Evolutionary conservation across 1,140 invertebrate genomes (phyloP).

Genomic region (Zaprionus inermis): DNA sequence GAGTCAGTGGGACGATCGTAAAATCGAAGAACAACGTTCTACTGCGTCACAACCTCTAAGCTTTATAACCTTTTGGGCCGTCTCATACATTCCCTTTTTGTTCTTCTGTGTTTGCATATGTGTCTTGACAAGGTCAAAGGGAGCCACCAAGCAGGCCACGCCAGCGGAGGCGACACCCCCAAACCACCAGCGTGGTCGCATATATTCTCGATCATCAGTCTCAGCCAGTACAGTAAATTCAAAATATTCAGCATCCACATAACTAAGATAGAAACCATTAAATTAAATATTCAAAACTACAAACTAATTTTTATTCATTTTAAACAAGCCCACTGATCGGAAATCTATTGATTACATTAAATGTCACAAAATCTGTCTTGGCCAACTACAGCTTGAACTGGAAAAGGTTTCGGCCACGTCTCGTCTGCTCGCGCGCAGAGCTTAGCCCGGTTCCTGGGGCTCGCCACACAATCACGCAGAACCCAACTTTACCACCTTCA

Average conservation of each 20-base stretch:
- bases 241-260: neutral
- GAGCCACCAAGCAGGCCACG: slow-evolving; percentile 46
- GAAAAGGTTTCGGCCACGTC: neutral
- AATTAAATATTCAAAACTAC: neutral
- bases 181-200: slow-evolving; percentile 57
- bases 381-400: too few relatives aligned
- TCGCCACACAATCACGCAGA: slow-evolving; percentile 17
- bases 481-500: slow-evolving; percentile 10
- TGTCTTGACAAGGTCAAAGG: slow-evolving; percentile 48
- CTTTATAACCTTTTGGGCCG: slow-evolving; percentile 19
- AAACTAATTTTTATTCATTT: neutral
- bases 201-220: slow-evolving; percentile 1
- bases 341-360: too few relatives aligned
- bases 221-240: slow-evolving; percentile 29
- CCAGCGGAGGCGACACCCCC: slow-evolving; percentile 40
- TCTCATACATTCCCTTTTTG: slow-evolving; percentile 12
- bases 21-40: neutral
- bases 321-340: neutral
- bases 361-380: too few relatives aligned
- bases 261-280: neutral
- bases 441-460: slow-evolving; percentile 6
- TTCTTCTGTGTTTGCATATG: slow-evolving; percentile 52
- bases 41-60: slow-evolving; percentile 22
- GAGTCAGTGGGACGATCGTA: neutral
- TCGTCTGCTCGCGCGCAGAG: too few relatives aligned